phyloP scores from a whole-genome alignment of 2,888 invertebrate species.

The Epinotia brunnichana region DNA sequence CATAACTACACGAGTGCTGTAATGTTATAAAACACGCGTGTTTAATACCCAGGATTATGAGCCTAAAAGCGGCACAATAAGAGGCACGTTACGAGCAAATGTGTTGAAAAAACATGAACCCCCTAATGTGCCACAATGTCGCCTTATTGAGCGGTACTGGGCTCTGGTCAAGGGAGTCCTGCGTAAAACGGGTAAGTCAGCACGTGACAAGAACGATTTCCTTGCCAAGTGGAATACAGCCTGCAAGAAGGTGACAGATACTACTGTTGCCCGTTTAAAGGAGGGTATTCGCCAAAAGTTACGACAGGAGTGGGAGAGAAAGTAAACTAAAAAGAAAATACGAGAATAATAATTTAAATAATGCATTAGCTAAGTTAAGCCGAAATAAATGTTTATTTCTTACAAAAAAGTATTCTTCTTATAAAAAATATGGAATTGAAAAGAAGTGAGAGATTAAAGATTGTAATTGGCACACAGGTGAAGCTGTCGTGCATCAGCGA shows the following conservation, averaged over 20 bases:
- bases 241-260: slow-evolving; percentile 3
- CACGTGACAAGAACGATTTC: background rate
- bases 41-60: no score
- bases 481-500: slow-evolving; percentile 79
- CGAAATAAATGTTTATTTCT: no score
- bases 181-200: background rate
- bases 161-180: slow-evolving; percentile 6
- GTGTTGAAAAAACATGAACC: background rate
- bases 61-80: no score
- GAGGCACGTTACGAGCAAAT: no score
- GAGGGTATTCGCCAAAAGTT: slow-evolving; percentile 6
- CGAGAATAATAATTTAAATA: no score
- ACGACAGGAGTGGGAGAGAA: slow-evolving; percentile 5
- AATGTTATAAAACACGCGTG: no score
- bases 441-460: background rate
- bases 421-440: no score
- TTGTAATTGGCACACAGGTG: slow-evolving; percentile 59
- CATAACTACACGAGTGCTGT: no score
- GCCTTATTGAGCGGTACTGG: slow-evolving; percentile 4
- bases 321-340: no score
- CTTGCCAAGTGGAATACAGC: slow-evolving; percentile 4
- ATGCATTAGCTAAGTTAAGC: no score
- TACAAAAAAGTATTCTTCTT: no score
- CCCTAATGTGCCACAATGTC: background rate
- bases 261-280: slow-evolving; percentile 1